Conservation (phyloP, 2,113 vertebrate genomes). For the Oncorhynchus mykiss region DNA sequence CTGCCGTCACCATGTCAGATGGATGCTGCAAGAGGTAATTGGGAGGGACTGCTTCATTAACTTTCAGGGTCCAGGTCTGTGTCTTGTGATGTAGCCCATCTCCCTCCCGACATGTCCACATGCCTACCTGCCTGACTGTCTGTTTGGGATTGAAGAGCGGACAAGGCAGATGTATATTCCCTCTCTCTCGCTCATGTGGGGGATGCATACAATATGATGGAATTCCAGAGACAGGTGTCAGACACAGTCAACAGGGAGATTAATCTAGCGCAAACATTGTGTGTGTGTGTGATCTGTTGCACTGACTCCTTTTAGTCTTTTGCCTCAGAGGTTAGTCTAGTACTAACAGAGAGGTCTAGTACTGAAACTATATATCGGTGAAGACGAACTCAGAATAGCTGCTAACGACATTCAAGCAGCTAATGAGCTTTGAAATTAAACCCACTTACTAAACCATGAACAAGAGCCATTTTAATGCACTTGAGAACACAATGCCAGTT, state of each 20-base stretch:
- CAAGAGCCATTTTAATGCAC: neutral
- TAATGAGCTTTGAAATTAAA: conserved; percentile 46
- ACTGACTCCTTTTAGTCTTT: neutral
- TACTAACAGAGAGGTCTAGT: neutral
- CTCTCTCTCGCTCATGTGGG: neutral
- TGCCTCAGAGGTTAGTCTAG: conserved; percentile 3
- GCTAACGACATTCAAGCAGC: conserved; percentile 16
- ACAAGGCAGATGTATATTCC: no score
- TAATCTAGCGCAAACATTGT: neutral
- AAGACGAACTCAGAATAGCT: neutral
- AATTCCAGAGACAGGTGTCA: neutral
- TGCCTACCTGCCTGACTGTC: no score
- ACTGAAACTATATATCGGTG: neutral
- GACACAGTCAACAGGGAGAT: no score
- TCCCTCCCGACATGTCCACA: no score
- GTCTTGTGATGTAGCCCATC: conserved; percentile 35
- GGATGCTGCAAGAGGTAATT: neutral
- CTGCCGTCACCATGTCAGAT: conserved; percentile 21
- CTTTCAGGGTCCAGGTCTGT: conserved; percentile 53
- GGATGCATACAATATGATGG: neutral
- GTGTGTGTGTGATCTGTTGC: neutral
- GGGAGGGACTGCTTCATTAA: conserved; percentile 59
- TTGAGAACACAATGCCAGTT: conserved; percentile 2
- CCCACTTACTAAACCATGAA: conserved; percentile 6
- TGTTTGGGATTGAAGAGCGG: no score